A percentile compares a stretch with the other conserved stretches of the same genome.
These are phyloP conservation scores for Cirrhinus mrigala DNA, from an alignment of 2,797 vertebrate genomes.

Conservation along the genomic window DNA sequence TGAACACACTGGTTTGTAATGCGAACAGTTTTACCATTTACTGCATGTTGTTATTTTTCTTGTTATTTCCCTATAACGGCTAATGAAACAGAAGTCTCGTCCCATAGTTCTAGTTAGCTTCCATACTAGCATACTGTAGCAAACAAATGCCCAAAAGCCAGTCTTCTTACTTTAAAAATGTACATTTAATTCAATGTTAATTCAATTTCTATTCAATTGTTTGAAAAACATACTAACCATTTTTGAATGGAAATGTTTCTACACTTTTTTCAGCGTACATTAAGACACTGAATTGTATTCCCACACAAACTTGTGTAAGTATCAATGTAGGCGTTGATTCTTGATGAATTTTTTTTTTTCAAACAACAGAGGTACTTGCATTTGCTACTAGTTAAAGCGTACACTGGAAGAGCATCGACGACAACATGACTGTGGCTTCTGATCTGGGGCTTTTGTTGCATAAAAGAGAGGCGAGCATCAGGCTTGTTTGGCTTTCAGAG, in stretches of 20 bases:
- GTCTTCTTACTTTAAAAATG: too few relatives aligned
- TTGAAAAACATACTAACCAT: background rate
- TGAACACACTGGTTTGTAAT: too few relatives aligned
- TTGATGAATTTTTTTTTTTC: background rate
- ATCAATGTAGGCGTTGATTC: background rate
- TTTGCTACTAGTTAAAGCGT: background rate
- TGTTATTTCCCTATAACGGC: too few relatives aligned
- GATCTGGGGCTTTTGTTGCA: slow-evolving; percentile 6
- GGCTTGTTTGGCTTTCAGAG: slow-evolving; percentile 4
- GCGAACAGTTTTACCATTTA: too few relatives aligned
- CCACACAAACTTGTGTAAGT: background rate
- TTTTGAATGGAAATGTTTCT: background rate
- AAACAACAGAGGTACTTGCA: background rate
- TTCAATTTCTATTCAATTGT: background rate
- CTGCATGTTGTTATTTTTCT: too few relatives aligned
- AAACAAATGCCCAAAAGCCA: too few relatives aligned
- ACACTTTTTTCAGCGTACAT: background rate
- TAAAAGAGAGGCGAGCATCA: background rate
- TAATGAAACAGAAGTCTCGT: too few relatives aligned
- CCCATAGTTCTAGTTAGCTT: too few relatives aligned
- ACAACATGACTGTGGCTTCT: background rate
- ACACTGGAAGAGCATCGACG: background rate
- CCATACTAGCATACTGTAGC: too few relatives aligned
- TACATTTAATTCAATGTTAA: background rate
- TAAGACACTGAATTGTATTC: background rate